A percentile compares a stretch with the other conserved stretches of the same genome.
phyloP scores from a whole-genome alignment of 2,113 vertebrate species.

The Aptenodytes patagonicus region DNA sequence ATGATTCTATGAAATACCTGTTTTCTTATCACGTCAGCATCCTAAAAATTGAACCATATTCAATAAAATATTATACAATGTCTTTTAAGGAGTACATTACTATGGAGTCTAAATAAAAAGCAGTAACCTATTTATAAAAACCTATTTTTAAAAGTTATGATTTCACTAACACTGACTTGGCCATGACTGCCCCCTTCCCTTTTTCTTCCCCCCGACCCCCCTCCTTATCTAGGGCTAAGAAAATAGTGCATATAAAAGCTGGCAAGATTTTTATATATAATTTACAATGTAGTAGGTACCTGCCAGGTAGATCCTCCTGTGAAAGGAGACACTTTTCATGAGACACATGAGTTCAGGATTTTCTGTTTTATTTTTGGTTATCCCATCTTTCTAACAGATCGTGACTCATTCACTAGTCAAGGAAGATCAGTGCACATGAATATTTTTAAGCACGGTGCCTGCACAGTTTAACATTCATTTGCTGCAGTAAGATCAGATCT shows the following conservation, averaged over 20 bases:
- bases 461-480: neutral
- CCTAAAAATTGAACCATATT: neutral
- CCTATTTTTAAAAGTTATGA: neutral
- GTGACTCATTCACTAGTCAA: slow-evolving; percentile 22
- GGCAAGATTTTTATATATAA: neutral
- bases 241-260: neutral
- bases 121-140: neutral
- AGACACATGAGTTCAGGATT: neutral
- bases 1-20: neutral
- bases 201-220: no score
- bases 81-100: neutral
- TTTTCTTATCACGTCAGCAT: neutral
- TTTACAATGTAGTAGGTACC: neutral
- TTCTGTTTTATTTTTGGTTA: slow-evolving; percentile 38
- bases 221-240: neutral
- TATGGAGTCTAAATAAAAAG: neutral
- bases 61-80: neutral
- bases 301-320: neutral
- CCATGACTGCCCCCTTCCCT: no score
- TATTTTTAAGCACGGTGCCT: neutral
- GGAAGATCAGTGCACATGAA: neutral
- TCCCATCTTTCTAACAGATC: neutral
- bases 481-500: neutral
- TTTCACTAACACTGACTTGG: neutral
- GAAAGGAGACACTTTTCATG: neutral